phyloP scores from a whole-genome alignment of 2,797 vertebrate genomes.

The Gephyroberyx darwinii region DNA sequence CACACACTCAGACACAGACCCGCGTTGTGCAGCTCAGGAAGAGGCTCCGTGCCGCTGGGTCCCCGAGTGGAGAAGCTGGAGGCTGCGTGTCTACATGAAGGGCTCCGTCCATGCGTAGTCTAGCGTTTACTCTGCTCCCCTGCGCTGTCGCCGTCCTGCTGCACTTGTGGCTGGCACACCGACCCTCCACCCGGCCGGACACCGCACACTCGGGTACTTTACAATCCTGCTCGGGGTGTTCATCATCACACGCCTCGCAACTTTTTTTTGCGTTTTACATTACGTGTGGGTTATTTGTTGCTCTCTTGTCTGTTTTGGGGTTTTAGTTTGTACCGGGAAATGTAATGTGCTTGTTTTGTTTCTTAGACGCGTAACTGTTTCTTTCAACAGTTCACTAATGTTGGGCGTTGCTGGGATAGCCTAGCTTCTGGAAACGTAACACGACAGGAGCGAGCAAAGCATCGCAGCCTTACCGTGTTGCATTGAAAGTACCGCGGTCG shows the following conservation, averaged over 20 bases:
- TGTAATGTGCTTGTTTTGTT: constrained; percentile 9
- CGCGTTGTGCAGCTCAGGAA: constrained; percentile 55
- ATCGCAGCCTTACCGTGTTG: constrained; percentile 4
- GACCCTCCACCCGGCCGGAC: constrained; percentile 76
- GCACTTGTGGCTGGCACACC: constrained; percentile 88
- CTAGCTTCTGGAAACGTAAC: background rate
- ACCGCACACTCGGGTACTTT: constrained; percentile 75
- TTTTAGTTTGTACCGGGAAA: constrained; percentile 31
- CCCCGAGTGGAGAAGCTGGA: constrained; percentile 43
- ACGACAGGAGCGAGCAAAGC: constrained; percentile 14
- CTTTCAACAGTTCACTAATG: constrained; percentile 31
- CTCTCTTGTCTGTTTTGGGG: background rate
- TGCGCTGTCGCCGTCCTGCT: constrained; percentile 90
- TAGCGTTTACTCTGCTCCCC: constrained; percentile 87
- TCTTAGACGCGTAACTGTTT: background rate
- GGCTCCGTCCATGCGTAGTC: constrained; percentile 91
- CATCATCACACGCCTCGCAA: constrained; percentile 49
- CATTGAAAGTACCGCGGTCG: constrained; percentile 8
- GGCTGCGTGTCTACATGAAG: constrained; percentile 67
- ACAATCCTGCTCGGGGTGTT: constrained; percentile 14
- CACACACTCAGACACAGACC: constrained; percentile 42
- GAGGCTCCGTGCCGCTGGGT: constrained; percentile 52
- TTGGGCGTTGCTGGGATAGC: constrained; percentile 70
- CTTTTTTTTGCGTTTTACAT: constrained; percentile 47
- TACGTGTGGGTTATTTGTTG: constrained; percentile 55